Conservation (phyloP, 2,888 invertebrate genomes). For the Ypsolopha scabrella region DNA sequence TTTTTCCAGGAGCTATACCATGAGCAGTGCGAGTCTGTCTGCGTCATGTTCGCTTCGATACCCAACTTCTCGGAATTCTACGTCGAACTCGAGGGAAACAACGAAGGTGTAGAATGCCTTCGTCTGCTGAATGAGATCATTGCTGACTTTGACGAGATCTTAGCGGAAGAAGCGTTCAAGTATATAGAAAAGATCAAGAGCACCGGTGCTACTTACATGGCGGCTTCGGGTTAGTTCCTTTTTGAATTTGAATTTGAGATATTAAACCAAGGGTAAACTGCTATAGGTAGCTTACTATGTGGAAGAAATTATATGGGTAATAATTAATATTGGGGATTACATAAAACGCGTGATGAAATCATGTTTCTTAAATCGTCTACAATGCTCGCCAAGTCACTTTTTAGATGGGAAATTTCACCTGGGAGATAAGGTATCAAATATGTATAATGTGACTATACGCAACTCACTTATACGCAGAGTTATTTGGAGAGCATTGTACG, state of each 20-base stretch:
- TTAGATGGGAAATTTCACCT: too few relatives aligned
- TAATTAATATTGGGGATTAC: too few relatives aligned
- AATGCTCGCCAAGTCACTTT: too few relatives aligned
- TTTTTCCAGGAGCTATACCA: slow-evolving; percentile 87
- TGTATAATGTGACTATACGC: too few relatives aligned
- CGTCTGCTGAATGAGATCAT: slow-evolving; percentile 97
- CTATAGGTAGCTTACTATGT: not conserved
- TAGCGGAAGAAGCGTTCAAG: slow-evolving; percentile 84
- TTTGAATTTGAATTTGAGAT: not conserved
- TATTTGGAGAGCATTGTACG: too few relatives aligned
- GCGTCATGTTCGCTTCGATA: slow-evolving; percentile 97
- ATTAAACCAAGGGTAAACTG: too few relatives aligned
- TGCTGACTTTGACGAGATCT: slow-evolving; percentile 96
- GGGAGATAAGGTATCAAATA: too few relatives aligned
- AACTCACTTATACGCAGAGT: too few relatives aligned
- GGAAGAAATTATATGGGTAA: not conserved
- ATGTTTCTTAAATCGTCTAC: too few relatives aligned
- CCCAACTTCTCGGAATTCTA: slow-evolving; percentile 99
- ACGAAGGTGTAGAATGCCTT: slow-evolving; percentile 97
- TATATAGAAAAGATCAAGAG: slow-evolving; percentile 97
- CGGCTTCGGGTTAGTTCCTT: slow-evolving; percentile 81
- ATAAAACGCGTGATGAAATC: too few relatives aligned
- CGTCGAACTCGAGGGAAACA: slow-evolving; percentile 96
- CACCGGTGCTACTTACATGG: slow-evolving; percentile 96
- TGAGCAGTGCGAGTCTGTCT: slow-evolving; percentile 94